Base-by-base conservation (phyloP, 1,140 invertebrate species). In the Nebria ingens region DNA sequence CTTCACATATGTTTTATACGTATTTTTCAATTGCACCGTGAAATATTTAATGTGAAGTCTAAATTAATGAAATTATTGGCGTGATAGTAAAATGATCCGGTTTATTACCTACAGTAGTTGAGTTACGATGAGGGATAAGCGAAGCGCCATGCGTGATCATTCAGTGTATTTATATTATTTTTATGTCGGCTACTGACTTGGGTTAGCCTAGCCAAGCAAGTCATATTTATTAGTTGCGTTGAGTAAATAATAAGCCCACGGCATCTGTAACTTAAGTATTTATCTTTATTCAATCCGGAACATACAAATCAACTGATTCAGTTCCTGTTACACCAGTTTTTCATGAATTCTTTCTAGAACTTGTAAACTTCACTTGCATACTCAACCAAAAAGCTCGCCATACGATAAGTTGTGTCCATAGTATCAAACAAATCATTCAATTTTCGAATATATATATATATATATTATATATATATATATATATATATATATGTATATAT, bases 61-160 rank as follows among this genome's bases (percentile, higher is more conserved):
- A 34, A 34, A 34, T 34, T 9, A 34, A 34, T 34, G n/a, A 34
- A 34, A 34, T 34, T 9, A 9, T n/a, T 34, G 6, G 25, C 25
- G n/a, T 34, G n/a, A 34, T 34, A 9, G 6, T n/a, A 34, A 34
- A 34, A 34, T 34, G 25, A 34, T 9, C n/a, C n/a, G n/a, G 6
- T 34, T 34, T 34, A 9, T 34, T 6, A 34, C 6, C n/a, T 34
- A 34, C 25, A 34, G 6, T 34, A 9, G 25, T 34, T 9, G 25
- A 34, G 25, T n/a, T n/a, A 34, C 25, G 25, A 34, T 9, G 25
- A n/a, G 25, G n/a, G 6, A n/a, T n/a, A n/a, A 34, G n/a, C 25
- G 25, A 45, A 45, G 40, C 40, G 40, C 40, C 40, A 45, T 45
- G 40, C 40, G 40, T 45, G 40, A 45, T 45, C 40, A 45, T 12